Evolutionary conservation across 2,113 vertebrate genomes (phyloP).

Genomic region (Colistium nudipinnis): DNA sequence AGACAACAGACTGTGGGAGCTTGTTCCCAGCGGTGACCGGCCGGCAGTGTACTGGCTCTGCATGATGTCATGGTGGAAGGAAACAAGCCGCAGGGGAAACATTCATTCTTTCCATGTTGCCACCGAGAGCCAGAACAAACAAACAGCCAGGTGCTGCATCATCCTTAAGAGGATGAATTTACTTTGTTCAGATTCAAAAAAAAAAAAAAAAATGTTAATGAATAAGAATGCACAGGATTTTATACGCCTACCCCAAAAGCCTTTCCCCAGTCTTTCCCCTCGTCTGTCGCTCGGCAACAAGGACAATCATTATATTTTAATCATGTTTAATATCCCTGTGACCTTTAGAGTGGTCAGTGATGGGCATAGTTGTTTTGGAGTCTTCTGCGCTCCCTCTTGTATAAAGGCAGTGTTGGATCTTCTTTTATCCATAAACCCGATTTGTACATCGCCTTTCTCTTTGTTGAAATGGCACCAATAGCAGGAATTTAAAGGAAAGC

Average conservation of each 20-base stretch:
- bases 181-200: not conserved
- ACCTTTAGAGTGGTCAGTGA: not conserved
- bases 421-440: not conserved
- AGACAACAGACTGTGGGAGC: constrained; percentile 28
- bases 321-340: not conserved
- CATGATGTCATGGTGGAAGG: constrained; percentile 50
- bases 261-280: too few relatives aligned
- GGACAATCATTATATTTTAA: not conserved
- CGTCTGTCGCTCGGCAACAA: too few relatives aligned
- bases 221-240: too few relatives aligned
- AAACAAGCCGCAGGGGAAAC: constrained; percentile 34
- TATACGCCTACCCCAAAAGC: too few relatives aligned
- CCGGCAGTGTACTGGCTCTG: not conserved
- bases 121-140: constrained; percentile 15
- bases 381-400: not conserved
- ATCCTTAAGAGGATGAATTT: not conserved
- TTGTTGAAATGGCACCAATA: constrained; percentile 5
- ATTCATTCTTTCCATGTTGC: constrained; percentile 26
- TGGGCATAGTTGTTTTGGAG: not conserved
- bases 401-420: not conserved
- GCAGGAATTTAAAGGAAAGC: constrained; percentile 1
- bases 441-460: too few relatives aligned
- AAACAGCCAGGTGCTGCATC: not conserved
- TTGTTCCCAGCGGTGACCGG: constrained; percentile 46
- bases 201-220: too few relatives aligned